Conservation (phyloP, 2,113 vertebrate species). For the Peucedramus taeniatus region DNA sequence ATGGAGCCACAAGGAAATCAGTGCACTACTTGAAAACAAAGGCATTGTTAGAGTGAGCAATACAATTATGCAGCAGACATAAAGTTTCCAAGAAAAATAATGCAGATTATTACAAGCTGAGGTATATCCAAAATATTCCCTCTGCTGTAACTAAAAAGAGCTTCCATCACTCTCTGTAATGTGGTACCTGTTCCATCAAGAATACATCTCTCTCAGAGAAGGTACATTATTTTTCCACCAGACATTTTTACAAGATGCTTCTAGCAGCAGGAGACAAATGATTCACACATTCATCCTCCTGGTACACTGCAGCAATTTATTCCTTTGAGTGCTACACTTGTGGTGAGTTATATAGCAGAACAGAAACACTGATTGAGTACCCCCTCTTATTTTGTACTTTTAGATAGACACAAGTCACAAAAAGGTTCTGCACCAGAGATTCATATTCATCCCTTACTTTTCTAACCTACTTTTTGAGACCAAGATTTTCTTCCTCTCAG, state of each 20-base stretch:
- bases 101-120: not conserved
- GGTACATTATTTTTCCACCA: conserved; percentile 1
- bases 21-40: not conserved
- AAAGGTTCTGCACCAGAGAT: conserved; percentile 67
- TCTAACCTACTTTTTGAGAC: conserved; percentile 55
- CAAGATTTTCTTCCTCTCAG: conserved; percentile 66
- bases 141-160: not conserved
- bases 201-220: not conserved
- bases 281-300: conserved; percentile 18
- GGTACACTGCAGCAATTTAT: not conserved
- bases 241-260: not conserved
- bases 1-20: not conserved
- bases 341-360: not conserved
- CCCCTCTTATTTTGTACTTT: conserved; percentile 55
- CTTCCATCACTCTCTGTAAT: not conserved
- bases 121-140: not conserved
- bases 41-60: not conserved
- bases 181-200: not conserved
- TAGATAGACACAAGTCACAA: conserved; percentile 70
- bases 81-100: not conserved
- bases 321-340: not conserved
- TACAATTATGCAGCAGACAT: not conserved
- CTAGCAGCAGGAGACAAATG: conserved; percentile 31
- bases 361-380: not conserved
- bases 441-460: conserved; percentile 70